These are phyloP conservation scores for Dynastes tityus DNA, from an alignment of 2,888 invertebrate species.

Conservation along the genomic window DNA sequence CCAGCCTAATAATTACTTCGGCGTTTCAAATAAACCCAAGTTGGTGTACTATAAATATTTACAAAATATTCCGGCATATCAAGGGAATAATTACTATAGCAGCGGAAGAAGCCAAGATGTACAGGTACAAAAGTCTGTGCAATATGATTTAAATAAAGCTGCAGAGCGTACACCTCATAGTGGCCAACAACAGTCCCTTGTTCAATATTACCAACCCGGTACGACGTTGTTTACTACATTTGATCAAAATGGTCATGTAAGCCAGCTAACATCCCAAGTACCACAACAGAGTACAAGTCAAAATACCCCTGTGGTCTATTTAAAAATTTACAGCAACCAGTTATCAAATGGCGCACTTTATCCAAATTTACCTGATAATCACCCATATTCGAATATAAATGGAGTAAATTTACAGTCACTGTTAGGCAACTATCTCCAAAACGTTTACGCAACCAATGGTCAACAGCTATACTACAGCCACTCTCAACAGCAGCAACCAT, in stretches of 20 bases:
- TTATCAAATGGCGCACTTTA: constrained; percentile 73
- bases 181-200: constrained; percentile 9
- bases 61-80: constrained; percentile 74
- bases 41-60: constrained; percentile 82
- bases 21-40: constrained; percentile 71
- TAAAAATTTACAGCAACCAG: constrained; percentile 75
- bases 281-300: constrained; percentile 69
- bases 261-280: constrained; percentile 72
- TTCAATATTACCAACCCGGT: constrained; percentile 61
- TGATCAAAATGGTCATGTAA: constrained; percentile 69
- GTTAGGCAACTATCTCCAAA: constrained; percentile 72
- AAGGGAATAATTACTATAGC: constrained; percentile 52
- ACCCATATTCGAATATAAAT: constrained; percentile 73
- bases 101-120: constrained; percentile 50
- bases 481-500: constrained; percentile 48
- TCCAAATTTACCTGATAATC: constrained; percentile 74
- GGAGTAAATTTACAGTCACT: constrained; percentile 74
- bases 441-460: background rate
- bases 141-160: constrained; percentile 61
- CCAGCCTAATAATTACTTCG: constrained; percentile 70
- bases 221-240: constrained; percentile 65
- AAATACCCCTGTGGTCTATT: constrained; percentile 74
- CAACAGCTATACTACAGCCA: constrained; percentile 43
- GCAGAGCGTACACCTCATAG: constrained; percentile 25
- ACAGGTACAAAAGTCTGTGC: constrained; percentile 61